Evolutionary conservation across 2,797 vertebrate species (phyloP), one percentile per base, ranked within the genome.

Genomic region (Galaxias olidus): DNA sequence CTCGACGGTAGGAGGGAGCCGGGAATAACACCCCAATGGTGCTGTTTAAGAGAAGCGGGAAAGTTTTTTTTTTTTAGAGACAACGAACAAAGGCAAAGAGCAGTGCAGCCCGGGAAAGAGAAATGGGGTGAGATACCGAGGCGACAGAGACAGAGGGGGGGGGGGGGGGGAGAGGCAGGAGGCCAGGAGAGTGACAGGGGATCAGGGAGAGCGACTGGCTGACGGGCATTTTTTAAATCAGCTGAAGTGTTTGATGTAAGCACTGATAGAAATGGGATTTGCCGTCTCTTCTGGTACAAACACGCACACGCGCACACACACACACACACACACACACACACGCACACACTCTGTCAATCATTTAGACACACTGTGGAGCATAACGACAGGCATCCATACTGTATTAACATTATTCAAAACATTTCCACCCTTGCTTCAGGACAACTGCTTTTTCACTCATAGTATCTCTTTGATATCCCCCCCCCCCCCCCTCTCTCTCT

Each of bases 231-330:
- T 56, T 14, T 51, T 20, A 49, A 54, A 69, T 72, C 49, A 51
- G 51, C 47, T 41, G 46, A 20, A 49, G 47, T 57, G 30, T 69
- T 68, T 74, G 59, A 74, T 69, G 64, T 53, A 13, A 54, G 44
- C 46, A 3, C 17, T 51, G 61, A 65, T 11, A 47, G 19, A 68
- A 15, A 61, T 45, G 58, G 40, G 66, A 64, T 70, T 58, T 68
- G 53, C 43, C 30, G 12, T 61, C 45, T 20, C 45, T 47, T 45
- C 19, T 53, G 12, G 44, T 63, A 55, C 45, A 17, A 8, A 48
- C 45, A 49, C 43, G 61, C 13, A 48, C 66, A 40, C 61, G 41
- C 41, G 2, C 13, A 17, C 18, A 9, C 51, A 30, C 12, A 30
- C 30, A 30, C 30, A 30, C 30, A 30, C 30, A 30, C 30, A 30